A percentile compares a stretch with the other conserved stretches of the same genome.
phyloP scores from a whole-genome alignment of 2,888 invertebrate genomes.

The Lottia scabra region DNA sequence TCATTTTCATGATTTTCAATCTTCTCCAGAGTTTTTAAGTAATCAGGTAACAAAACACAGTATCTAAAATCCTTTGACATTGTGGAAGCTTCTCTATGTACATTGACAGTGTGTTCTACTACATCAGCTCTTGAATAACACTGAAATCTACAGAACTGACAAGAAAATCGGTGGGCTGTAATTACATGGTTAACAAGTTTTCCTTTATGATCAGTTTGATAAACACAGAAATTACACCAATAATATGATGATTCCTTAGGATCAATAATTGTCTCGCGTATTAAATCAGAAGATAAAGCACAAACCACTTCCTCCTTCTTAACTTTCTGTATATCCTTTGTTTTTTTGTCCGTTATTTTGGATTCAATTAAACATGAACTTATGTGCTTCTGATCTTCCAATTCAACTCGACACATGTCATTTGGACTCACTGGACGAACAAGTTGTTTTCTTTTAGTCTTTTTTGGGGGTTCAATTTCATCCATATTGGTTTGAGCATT shows the following conservation, averaged over 20 bases:
- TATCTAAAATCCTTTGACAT: conserved; percentile 39
- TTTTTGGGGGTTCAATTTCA: neutral
- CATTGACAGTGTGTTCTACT: conserved; percentile 37
- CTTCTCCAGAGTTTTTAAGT: conserved; percentile 14
- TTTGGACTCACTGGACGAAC: conserved; percentile 48
- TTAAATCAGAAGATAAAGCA: conserved; percentile 40
- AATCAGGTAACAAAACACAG: conserved; percentile 43
- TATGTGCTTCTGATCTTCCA: conserved; percentile 38
- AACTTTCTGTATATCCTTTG: conserved; percentile 20
- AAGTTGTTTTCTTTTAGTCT: neutral
- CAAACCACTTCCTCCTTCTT: conserved; percentile 40
- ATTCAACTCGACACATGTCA: conserved; percentile 30
- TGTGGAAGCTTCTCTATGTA: conserved; percentile 36
- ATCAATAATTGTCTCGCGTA: conserved; percentile 31
- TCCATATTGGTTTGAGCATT: too few relatives aligned
- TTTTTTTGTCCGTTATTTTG: conserved; percentile 26
- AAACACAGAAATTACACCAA: conserved; percentile 55
- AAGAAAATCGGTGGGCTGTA: conserved; percentile 44
- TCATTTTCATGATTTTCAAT: neutral
- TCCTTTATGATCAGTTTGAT: conserved; percentile 38
- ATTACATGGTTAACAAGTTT: conserved; percentile 42
- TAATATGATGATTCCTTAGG: conserved; percentile 39
- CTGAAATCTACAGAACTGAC: conserved; percentile 46
- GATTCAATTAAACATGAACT: conserved; percentile 36
- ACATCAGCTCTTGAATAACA: conserved; percentile 47